These are phyloP conservation scores for Melolontha melolontha DNA, from an alignment of 2,888 invertebrate genomes.

Conservation along the genomic window DNA sequence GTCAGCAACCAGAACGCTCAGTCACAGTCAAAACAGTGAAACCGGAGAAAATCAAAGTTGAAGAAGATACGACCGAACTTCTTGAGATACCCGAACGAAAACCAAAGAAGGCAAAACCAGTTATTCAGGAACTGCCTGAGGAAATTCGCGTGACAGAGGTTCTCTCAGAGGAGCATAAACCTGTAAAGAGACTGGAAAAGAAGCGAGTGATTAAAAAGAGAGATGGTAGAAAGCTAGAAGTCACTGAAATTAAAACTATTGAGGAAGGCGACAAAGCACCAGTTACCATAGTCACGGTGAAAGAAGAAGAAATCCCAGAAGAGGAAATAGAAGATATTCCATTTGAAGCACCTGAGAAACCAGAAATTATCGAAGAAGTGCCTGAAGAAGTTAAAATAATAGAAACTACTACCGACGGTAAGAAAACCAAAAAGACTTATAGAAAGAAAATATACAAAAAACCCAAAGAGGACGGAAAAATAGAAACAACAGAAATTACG, in stretches of 20 bases:
- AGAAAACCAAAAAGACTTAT: slow-evolving; percentile 53
- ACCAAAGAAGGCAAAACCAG: slow-evolving; percentile 43
- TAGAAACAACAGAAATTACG: slow-evolving; percentile 54
- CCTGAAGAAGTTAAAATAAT: slow-evolving; percentile 45
- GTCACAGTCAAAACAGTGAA: slow-evolving; percentile 48
- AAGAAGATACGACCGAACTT: slow-evolving; percentile 39
- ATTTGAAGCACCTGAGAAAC: slow-evolving; percentile 49
- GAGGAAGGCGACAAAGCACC: no score
- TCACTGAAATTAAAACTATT: no score
- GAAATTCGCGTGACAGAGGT: no score
- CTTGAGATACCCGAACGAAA: slow-evolving; percentile 15
- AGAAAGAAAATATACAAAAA: slow-evolving; percentile 57
- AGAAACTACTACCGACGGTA: slow-evolving; percentile 54
- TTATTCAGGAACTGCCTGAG: no score
- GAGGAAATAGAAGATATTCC: no score
- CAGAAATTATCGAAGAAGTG: slow-evolving; percentile 48
- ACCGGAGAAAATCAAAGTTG: slow-evolving; percentile 26
- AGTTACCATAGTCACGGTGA: no score
- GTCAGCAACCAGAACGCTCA: slow-evolving; percentile 56
- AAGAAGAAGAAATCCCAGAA: no score
- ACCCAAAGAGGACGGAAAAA: slow-evolving; percentile 54
- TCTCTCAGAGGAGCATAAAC: no score
- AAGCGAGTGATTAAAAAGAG: no score
- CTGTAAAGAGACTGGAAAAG: no score
- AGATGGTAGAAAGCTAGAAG: no score